Conservation (phyloP, 2,888 invertebrate species). For the Hydroisotoma schaefferi region DNA sequence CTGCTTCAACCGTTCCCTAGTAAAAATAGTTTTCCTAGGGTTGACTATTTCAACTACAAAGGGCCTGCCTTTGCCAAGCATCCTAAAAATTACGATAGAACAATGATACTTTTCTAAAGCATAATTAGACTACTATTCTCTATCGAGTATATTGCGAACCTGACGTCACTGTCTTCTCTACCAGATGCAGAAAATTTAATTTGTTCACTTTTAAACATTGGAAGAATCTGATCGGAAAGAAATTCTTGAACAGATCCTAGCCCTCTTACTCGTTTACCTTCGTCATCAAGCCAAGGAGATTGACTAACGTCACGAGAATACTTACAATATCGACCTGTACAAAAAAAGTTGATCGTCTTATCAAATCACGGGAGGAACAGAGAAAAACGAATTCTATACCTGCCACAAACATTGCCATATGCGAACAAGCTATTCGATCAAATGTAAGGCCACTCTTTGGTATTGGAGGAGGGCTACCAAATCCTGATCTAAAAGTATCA, state of each 20-base stretch:
- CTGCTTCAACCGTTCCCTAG: constrained; percentile 55
- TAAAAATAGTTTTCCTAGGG: constrained; percentile 60
- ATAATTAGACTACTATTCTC: too few species aligned
- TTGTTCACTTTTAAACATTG: constrained; percentile 60
- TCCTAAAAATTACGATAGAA: constrained; percentile 55
- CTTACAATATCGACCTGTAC: constrained; percentile 72
- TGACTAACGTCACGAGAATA: constrained; percentile 79
- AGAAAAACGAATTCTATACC: constrained; percentile 48
- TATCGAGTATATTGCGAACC: too few species aligned
- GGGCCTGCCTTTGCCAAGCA: constrained; percentile 85
- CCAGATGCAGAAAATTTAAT: constrained; percentile 87
- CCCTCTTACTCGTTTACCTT: constrained; percentile 68
- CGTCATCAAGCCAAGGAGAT: constrained; percentile 82
- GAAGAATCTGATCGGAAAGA: constrained; percentile 65
- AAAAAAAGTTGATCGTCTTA: background rate
- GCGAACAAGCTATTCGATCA: constrained; percentile 58
- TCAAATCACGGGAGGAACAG: background rate
- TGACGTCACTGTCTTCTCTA: constrained; percentile 94
- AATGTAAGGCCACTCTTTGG: constrained; percentile 55
- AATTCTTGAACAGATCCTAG: constrained; percentile 89
- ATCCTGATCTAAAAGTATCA: constrained; percentile 56
- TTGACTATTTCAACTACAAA: constrained; percentile 83
- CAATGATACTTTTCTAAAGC: background rate
- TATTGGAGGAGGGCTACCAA: constrained; percentile 57
- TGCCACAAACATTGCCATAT: constrained; percentile 64